phyloP scores from a whole-genome alignment of 2,113 vertebrate species.

The Chaetura pelagica region DNA sequence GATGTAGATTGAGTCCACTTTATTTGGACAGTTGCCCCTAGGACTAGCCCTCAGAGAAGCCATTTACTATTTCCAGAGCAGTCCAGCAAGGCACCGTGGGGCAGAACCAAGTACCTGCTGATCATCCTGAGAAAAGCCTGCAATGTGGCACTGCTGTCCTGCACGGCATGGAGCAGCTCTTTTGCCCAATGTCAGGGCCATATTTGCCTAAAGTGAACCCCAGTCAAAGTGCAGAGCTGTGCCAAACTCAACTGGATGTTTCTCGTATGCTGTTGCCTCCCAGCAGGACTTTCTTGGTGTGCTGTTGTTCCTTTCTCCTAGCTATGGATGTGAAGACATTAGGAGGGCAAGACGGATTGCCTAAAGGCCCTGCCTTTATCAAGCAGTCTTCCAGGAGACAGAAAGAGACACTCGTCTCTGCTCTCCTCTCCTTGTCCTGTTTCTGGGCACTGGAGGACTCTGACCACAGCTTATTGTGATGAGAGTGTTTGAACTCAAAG shows the following conservation, averaged over 20 bases:
- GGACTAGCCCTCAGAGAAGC: background rate
- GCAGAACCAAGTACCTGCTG: background rate
- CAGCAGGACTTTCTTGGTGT: background rate
- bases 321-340: background rate
- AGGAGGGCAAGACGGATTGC: background rate
- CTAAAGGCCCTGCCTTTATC: background rate
- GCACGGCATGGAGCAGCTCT: background rate
- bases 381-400: background rate
- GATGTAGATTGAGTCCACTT: background rate
- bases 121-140: background rate
- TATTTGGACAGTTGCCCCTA: background rate
- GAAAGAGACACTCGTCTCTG: fast-evolving
- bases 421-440: background rate
- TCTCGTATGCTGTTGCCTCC: background rate
- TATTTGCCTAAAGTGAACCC: background rate
- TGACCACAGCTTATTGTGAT: background rate
- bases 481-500: background rate
- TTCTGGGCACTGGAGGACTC: background rate
- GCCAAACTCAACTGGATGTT: background rate
- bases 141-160: background rate
- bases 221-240: background rate
- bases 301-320: background rate
- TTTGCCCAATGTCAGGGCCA: background rate
- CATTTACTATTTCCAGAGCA: background rate
- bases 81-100: background rate